Conservation (phyloP, 2,113 vertebrate genomes). For the Pantherophis guttatus region DNA sequence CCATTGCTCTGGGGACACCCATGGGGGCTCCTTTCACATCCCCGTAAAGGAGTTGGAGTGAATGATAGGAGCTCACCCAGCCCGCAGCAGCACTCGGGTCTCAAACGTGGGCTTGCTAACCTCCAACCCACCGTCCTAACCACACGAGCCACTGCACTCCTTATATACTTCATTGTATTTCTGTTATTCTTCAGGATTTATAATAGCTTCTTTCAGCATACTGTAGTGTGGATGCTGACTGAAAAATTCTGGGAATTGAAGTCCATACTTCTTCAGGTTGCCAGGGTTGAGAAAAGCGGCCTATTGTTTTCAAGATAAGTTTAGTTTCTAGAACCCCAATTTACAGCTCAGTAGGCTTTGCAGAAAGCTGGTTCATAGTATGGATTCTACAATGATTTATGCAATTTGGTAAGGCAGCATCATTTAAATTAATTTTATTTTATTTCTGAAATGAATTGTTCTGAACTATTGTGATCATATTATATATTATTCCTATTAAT, state of each 20-base stretch:
- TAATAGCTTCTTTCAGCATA: neutral
- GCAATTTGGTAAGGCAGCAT: neutral
- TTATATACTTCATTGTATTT: neutral
- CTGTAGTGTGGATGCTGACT: neutral
- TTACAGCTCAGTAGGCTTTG: neutral
- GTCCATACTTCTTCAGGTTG: neutral
- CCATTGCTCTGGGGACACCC: neutral
- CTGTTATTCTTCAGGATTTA: neutral
- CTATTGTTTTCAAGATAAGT: neutral
- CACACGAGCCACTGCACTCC: neutral
- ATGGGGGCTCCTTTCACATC: neutral
- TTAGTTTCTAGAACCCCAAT: neutral
- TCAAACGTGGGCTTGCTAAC: neutral
- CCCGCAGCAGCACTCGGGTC: neutral
- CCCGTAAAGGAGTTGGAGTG: neutral
- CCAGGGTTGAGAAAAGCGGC: neutral
- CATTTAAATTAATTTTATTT: neutral
- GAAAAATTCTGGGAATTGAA: neutral
- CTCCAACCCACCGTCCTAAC: neutral
- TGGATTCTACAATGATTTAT: neutral
- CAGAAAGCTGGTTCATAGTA: neutral
- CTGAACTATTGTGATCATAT: neutral
- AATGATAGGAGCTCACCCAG: neutral
- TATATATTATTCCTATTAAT: neutral
- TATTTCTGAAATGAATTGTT: neutral